phyloP scores from a whole-genome alignment of 2,797 vertebrate genomes.

The Lemur catta region DNA sequence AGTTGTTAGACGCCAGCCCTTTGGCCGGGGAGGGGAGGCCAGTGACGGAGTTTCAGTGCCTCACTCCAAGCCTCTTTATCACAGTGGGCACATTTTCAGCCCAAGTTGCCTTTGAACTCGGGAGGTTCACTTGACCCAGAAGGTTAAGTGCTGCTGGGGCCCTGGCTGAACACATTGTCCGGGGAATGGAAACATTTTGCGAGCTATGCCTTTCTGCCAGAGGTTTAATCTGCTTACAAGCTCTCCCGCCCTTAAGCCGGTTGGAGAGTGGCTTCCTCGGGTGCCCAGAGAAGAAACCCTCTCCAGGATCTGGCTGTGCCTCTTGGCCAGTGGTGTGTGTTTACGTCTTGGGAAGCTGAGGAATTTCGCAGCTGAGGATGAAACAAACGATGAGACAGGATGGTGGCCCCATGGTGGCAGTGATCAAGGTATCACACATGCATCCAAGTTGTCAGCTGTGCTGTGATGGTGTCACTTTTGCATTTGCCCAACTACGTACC shows the following conservation, averaged over 20 bases:
- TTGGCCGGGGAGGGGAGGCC: not conserved
- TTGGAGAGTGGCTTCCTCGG: not conserved
- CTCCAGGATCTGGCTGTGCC: not conserved
- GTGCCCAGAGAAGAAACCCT: not conserved
- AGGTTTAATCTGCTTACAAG: slow-evolving; percentile 79
- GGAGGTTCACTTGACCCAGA: slow-evolving; percentile 79
- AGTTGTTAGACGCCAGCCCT: not conserved
- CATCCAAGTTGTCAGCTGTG: not conserved
- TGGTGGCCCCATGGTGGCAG: too few relatives aligned
- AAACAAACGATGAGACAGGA: not conserved
- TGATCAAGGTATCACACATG: accelerated
- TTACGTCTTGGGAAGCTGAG: not conserved
- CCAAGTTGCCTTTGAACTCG: slow-evolving; percentile 65
- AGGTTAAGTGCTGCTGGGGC: slow-evolving; percentile 81
- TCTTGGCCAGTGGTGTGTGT: not conserved
- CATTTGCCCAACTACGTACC: not conserved
- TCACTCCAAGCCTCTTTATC: slow-evolving; percentile 59
- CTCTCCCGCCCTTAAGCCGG: slow-evolving; percentile 64
- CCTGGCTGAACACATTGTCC: slow-evolving; percentile 75
- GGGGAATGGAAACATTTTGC: slow-evolving; percentile 77
- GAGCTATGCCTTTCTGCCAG: slow-evolving; percentile 72
- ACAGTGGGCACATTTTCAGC: slow-evolving; percentile 68
- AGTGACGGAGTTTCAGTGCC: not conserved
- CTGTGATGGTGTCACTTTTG: not conserved
- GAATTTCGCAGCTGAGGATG: not conserved